Percentiles rank a stretch among this genome's conserved stretches.
These are phyloP conservation scores for Stenchaetothrips biformis DNA, from an alignment of 2,888 invertebrate genomes.

Conservation along the genomic window DNA sequence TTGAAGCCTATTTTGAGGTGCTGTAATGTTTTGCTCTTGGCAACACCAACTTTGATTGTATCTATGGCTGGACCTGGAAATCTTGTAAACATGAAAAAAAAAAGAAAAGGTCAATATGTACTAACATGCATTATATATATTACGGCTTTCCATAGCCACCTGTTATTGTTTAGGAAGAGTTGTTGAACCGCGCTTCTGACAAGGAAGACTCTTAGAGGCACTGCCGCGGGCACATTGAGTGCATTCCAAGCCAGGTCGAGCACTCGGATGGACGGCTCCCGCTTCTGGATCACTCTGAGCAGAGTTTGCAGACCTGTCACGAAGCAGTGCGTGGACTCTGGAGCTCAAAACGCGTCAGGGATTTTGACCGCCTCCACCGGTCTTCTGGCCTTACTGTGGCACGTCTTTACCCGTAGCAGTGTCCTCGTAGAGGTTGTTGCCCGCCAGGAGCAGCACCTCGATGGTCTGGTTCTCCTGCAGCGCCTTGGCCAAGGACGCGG, in stretches of 20 bases:
- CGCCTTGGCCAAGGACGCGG: constrained; percentile 28
- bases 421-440: constrained; percentile 51
- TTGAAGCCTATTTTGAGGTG: constrained; percentile 51
- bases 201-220: constrained; percentile 38
- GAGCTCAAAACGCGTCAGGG: too few relatives aligned
- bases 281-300: constrained; percentile 42
- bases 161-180: constrained; percentile 42
- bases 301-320: constrained; percentile 45
- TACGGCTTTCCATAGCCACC: constrained; percentile 42
- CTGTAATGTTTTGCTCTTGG: constrained; percentile 46
- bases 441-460: constrained; percentile 50
- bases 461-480: constrained; percentile 46
- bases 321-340: neutral
- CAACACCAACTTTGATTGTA: constrained; percentile 47
- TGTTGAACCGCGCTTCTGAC: constrained; percentile 33
- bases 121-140: too few relatives aligned
- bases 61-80: constrained; percentile 42
- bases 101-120: neutral
- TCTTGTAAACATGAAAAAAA: constrained; percentile 30
- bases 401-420: constrained; percentile 41
- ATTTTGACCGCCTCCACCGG: constrained; percentile 28
- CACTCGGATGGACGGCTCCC: constrained; percentile 42
- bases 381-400: constrained; percentile 9
- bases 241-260: constrained; percentile 52
- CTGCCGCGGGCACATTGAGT: constrained; percentile 42